phyloP scores from a whole-genome alignment of 2,113 vertebrate genomes.

The Thamnaconus septentrionalis region DNA sequence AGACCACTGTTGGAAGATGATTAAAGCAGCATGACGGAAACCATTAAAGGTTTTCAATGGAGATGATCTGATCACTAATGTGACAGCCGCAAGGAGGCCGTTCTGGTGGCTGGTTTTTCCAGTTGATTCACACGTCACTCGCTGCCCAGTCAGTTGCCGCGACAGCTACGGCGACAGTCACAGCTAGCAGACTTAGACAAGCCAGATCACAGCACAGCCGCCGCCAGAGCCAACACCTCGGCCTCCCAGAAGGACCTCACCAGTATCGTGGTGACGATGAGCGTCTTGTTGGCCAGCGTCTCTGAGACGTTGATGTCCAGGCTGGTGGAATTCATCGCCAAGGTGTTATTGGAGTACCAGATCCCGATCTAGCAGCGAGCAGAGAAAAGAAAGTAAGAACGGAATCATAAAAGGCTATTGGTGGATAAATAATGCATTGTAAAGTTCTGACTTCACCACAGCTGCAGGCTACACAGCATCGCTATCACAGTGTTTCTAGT shows the following conservation, averaged over 20 bases:
- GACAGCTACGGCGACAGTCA: constrained; percentile 50
- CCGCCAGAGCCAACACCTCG: constrained; percentile 16
- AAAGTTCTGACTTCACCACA: constrained; percentile 16
- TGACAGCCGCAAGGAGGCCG: background rate
- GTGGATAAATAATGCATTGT: constrained; percentile 42
- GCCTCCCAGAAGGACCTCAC: constrained; percentile 70
- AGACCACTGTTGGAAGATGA: too few relatives aligned
- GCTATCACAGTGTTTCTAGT: constrained; percentile 5
- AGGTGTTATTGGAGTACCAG: constrained; percentile 92
- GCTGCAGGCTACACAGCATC: constrained; percentile 10
- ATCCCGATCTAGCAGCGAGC: constrained; percentile 81
- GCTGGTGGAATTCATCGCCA: constrained; percentile 90
- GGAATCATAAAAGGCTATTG: constrained; percentile 44
- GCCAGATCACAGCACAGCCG: constrained; percentile 45
- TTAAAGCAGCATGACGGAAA: too few relatives aligned
- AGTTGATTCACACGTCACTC: constrained; percentile 32
- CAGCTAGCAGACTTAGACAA: constrained; percentile 41
- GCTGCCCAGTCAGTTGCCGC: constrained; percentile 49
- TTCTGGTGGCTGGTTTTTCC: constrained; percentile 9
- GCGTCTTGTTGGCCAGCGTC: constrained; percentile 89
- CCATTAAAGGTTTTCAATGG: too few relatives aligned
- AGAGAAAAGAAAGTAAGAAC: constrained; percentile 10
- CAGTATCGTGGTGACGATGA: constrained; percentile 92
- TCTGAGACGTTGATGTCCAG: constrained; percentile 89
- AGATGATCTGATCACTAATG: constrained; percentile 6